These are phyloP conservation scores for Odontamblyopus lacepedii DNA, from an alignment of 2,797 vertebrate genomes.

Conservation along the genomic window DNA sequence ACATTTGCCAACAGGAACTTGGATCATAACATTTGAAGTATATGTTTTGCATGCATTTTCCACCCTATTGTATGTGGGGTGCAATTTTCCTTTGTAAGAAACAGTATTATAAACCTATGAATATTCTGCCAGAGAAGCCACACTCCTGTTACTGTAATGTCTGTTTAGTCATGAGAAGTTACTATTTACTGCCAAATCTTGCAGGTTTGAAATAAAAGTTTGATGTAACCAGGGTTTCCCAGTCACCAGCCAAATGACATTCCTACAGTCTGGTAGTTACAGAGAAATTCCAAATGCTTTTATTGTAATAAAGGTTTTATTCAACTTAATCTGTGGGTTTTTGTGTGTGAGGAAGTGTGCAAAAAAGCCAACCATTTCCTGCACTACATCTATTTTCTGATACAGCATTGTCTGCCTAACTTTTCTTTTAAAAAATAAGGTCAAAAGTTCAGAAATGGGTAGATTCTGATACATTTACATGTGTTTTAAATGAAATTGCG, in stretches of 20 bases:
- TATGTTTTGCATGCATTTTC: conserved; percentile 40
- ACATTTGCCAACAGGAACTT: conserved; percentile 31
- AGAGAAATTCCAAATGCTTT: conserved; percentile 70
- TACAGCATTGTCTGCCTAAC: too few relatives aligned
- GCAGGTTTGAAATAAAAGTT: conserved; percentile 27
- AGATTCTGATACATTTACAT: too few relatives aligned
- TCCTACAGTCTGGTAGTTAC: conserved; percentile 71
- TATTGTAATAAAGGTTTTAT: conserved; percentile 80
- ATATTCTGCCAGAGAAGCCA: conserved; percentile 27
- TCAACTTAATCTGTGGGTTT: conserved; percentile 40
- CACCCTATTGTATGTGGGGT: conserved; percentile 4
- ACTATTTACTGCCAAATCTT: conserved; percentile 8
- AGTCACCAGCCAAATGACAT: conserved; percentile 70
- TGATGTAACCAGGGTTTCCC: conserved; percentile 43
- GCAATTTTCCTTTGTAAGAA: background rate
- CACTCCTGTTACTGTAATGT: background rate
- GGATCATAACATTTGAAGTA: background rate
- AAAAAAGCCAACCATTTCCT: background rate
- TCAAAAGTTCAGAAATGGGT: too few relatives aligned
- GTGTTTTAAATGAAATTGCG: too few relatives aligned
- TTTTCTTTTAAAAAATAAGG: too few relatives aligned
- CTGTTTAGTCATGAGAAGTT: background rate
- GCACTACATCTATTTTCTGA: too few relatives aligned
- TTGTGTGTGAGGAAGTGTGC: background rate
- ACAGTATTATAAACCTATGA: conserved; percentile 8